Evolutionary conservation across 2,888 invertebrate species (phyloP), one percentile per base, ranked within the genome.

Genomic region (Ectemnius lituratus): DNA sequence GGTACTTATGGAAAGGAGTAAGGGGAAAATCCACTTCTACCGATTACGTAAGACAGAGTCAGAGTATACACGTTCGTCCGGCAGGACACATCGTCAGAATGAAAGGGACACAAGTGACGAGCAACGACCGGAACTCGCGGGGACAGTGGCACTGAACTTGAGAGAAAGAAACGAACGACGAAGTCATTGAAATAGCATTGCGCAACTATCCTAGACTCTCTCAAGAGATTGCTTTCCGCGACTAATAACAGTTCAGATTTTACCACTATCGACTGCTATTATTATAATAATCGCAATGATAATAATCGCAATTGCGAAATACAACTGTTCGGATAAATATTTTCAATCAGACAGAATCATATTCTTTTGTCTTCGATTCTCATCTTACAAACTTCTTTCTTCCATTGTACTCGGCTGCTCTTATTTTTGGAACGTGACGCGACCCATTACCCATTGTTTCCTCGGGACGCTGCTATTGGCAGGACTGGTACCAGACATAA

Each of bases 61-160:
- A 75, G 70, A 67, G 58, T 57, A 8, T 8, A 59, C 68, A 47
- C 28, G 68, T 37, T 23, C 16, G 60, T 18, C 52, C 37, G 37
- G 11, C 37, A 37, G 37, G 37, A 37, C 37, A 37, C 23, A 37
- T n/a, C 46, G 60, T 70, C 64, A 46, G 61, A 70, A 72, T 14
- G 76, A 66, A 73, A 76, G 67, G 72, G 70, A 77, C 75, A 62
- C 56, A 11, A 58, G 73, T 47, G 63, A 76, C 82, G 87, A 80
- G 85, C 85, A 85, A 84, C 84, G 82, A 88, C 85, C 86, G 87
- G 86, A 88, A 87, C 87, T 86, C 70, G 18, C 71, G 74, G 45
- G 64, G 83, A 81, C 85, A 78, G 80, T 86, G 88, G 80, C 88
- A 87, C 80, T 88, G 87, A 89, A 88, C 88, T 86, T 82, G 63